Percentiles rank a stretch among this genome's conserved stretches.
Evolutionary conservation across 2,113 vertebrate species (phyloP).

Genomic region (Gracilinanus agilis): DNA sequence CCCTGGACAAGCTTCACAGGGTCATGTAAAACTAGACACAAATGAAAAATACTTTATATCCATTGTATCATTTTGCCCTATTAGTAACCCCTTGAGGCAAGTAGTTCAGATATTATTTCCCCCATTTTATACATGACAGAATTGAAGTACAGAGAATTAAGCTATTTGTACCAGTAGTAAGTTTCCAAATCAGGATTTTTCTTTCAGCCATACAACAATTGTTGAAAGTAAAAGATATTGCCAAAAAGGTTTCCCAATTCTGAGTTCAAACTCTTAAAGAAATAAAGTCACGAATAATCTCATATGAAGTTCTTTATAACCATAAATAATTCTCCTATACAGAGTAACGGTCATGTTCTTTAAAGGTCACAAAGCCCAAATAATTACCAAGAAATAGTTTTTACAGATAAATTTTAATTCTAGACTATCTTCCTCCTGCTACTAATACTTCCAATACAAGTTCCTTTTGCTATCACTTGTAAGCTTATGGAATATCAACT

Average conservation of each 20-base stretch:
- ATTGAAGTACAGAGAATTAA: background rate
- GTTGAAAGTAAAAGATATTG: constrained; percentile 20
- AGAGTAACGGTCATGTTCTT: background rate
- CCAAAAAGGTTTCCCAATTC: constrained; percentile 10
- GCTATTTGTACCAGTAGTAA: background rate
- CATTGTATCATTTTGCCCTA: background rate
- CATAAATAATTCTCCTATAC: background rate
- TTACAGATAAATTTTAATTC: background rate
- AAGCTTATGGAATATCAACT: background rate
- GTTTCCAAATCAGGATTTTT: background rate
- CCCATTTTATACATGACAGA: background rate
- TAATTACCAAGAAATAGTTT: background rate
- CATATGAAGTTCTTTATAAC: background rate
- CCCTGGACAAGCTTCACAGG: background rate
- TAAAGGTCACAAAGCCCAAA: background rate
- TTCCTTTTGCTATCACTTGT: background rate
- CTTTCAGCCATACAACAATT: background rate
- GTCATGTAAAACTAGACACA: background rate
- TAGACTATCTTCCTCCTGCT: background rate
- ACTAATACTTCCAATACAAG: background rate
- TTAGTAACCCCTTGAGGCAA: background rate
- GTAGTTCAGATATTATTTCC: background rate
- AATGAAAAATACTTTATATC: background rate
- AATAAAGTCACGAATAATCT: background rate
- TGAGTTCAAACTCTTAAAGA: background rate